Evolutionary conservation across 1,140 invertebrate genomes (phyloP), one percentile per base, ranked within the genome.

Genomic region (Phortica variegata): DNA sequence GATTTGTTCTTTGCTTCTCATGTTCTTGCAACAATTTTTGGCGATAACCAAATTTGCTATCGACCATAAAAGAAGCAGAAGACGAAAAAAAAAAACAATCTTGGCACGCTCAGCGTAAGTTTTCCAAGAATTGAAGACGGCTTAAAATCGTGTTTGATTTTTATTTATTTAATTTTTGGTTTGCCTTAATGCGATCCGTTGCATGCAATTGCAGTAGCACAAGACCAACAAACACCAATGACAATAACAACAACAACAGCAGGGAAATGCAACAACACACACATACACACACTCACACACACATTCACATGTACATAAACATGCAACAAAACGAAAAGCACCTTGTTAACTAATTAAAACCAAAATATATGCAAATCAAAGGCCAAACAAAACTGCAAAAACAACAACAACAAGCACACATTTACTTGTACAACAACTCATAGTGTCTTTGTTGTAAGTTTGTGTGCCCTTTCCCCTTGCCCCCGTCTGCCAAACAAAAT

Each of bases 301-400:
- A 66, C 62, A 71, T 68, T 61, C 59, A 68, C 62, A 69, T n/a
- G n/a, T n/a, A n/a, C n/a, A 65, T 58, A 58, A 72, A 72, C 68
- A 72, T 72, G 68, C 68, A 72, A 68, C 60, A 72, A 72, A 68
- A 39, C 68, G 60, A 72, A 49, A 72, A 72, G 68, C 68, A 72
- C 68, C 68, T 72, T 72, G 68, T 72, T 72, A 72, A 72, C 68
- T 72, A 72, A 72, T 72, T 72, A 72, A 72, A 72, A 72, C 58
- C 68, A 54, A 72, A 72, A 72, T 72, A 68, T 72, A 72, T 72
- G 68, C 68, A 72, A 72, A 72, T 72, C 68, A 72, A 72, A 68
- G 53, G 45, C 45, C 40, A 40, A 47, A 44, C 43, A 47, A 52
- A 43, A 19, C 13, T 40, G 12, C 9, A 52, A 60, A 53, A n/a